These are phyloP conservation scores for Aptenodytes forsteri DNA, from an alignment of 2,113 vertebrate genomes.

Conservation along the genomic window DNA sequence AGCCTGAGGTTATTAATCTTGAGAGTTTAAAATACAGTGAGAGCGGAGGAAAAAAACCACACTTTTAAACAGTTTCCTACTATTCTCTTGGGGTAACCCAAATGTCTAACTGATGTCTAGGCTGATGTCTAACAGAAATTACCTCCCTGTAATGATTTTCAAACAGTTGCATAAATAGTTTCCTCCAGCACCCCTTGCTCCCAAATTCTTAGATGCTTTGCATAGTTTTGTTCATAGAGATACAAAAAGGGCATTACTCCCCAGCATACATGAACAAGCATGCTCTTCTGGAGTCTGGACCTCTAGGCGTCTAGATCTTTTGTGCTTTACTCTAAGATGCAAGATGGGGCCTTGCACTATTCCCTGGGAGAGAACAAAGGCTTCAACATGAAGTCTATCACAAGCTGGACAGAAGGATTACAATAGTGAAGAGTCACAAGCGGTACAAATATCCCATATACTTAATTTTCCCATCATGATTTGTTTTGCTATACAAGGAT, in stretches of 20 bases:
- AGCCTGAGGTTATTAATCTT: not conserved
- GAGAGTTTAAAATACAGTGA: not conserved
- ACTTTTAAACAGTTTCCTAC: not conserved
- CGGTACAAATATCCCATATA: not conserved
- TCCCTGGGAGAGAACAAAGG: not conserved
- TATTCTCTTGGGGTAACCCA: not conserved
- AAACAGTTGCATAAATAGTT: not conserved
- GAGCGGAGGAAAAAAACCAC: not conserved
- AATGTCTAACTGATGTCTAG: not conserved
- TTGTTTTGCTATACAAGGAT: conserved; percentile 42
- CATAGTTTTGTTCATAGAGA: not conserved
- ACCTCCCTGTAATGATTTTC: not conserved
- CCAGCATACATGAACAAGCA: not conserved
- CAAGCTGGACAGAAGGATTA: not conserved
- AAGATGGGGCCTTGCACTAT: not conserved
- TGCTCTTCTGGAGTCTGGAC: not conserved
- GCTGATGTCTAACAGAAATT: not conserved
- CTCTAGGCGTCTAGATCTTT: not conserved
- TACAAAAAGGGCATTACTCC: rapidly evolving
- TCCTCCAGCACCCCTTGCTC: not conserved
- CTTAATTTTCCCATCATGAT: conserved; percentile 48
- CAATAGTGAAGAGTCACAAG: not conserved
- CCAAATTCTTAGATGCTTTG: not conserved
- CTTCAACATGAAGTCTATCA: not conserved
- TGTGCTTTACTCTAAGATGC: not conserved